Conservation (phyloP, 2,888 invertebrate species). For the Coleophora deauratella region DNA sequence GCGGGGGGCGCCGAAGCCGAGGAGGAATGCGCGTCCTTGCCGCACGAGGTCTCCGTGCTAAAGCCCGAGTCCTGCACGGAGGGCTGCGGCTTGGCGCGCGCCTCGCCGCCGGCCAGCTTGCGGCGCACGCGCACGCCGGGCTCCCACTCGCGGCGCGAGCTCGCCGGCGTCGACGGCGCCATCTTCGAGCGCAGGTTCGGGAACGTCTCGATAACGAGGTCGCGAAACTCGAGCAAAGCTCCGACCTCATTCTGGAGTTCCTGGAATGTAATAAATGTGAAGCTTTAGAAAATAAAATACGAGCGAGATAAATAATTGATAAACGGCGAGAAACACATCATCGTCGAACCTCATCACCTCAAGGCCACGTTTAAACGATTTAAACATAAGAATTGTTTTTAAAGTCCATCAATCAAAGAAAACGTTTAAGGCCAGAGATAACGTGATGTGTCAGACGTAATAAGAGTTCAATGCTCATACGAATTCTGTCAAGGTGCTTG, state of each 20-base stretch:
- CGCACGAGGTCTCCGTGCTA: slow-evolving; percentile 90
- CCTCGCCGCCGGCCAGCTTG: slow-evolving; percentile 60
- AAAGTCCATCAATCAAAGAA: neutral
- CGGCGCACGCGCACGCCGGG: slow-evolving; percentile 85
- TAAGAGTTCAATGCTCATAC: too few species aligned
- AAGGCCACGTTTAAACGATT: neutral
- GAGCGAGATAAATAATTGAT: neutral
- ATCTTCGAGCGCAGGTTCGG: slow-evolving; percentile 92
- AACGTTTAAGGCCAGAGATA: neutral
- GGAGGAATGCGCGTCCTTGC: slow-evolving; percentile 85
- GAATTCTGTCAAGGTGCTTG: slow-evolving; percentile 3
- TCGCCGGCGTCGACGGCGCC: slow-evolving; percentile 77
- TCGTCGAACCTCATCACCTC: too few species aligned
- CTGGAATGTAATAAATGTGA: slow-evolving; percentile 33
- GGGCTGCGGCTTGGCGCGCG: slow-evolving; percentile 76
- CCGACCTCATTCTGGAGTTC: slow-evolving; percentile 96
- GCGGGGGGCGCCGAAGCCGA: slow-evolving; percentile 73
- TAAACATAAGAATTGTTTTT: neutral
- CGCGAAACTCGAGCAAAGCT: slow-evolving; percentile 91
- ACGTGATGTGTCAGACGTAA: neutral
- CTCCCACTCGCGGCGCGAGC: slow-evolving; percentile 82
- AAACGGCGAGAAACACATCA: neutral
- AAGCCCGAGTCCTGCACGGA: slow-evolving; percentile 88
- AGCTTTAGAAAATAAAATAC: neutral
- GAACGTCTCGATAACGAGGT: slow-evolving; percentile 95